phyloP scores from a whole-genome alignment of 2,113 vertebrate species.

The Osmerus eperlanus region DNA sequence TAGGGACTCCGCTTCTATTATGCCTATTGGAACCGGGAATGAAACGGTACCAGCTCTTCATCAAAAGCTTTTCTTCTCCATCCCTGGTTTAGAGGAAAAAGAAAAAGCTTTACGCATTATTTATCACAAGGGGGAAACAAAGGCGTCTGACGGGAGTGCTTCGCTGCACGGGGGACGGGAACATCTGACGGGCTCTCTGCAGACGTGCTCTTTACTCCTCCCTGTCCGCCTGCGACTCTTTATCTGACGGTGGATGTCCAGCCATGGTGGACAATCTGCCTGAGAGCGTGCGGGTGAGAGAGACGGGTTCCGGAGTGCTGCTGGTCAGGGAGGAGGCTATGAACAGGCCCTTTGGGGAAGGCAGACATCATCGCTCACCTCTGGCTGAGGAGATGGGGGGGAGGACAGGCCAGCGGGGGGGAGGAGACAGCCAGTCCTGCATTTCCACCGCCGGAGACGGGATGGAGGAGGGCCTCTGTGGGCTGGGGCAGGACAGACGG shows the following conservation, averaged over 20 bases:
- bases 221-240: slow-evolving; percentile 60
- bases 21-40: slow-evolving; percentile 81
- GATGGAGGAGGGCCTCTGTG: slow-evolving; percentile 34
- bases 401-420: slow-evolving; percentile 63
- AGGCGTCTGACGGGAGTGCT: slow-evolving; percentile 74
- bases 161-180: slow-evolving; percentile 75
- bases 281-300: not conserved
- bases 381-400: slow-evolving; percentile 75
- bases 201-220: slow-evolving; percentile 72
- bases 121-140: slow-evolving; percentile 79
- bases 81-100: slow-evolving; percentile 71
- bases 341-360: slow-evolving; percentile 75
- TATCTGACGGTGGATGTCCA: slow-evolving; percentile 70
- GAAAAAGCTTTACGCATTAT: slow-evolving; percentile 88
- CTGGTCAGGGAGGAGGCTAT: slow-evolving; percentile 69
- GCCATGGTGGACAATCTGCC: slow-evolving; percentile 43
- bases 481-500: slow-evolving; percentile 55
- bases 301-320: not conserved
- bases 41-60: slow-evolving; percentile 89
- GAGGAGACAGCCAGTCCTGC: slow-evolving; percentile 59
- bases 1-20: slow-evolving; percentile 51
- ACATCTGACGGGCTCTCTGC: slow-evolving; percentile 78
- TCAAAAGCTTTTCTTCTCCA: slow-evolving; percentile 77
- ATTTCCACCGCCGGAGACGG: slow-evolving; percentile 44
- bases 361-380: slow-evolving; percentile 78